phyloP scores from a whole-genome alignment of 1,140 invertebrate genomes.

The Holcopasites calliopsidis region DNA sequence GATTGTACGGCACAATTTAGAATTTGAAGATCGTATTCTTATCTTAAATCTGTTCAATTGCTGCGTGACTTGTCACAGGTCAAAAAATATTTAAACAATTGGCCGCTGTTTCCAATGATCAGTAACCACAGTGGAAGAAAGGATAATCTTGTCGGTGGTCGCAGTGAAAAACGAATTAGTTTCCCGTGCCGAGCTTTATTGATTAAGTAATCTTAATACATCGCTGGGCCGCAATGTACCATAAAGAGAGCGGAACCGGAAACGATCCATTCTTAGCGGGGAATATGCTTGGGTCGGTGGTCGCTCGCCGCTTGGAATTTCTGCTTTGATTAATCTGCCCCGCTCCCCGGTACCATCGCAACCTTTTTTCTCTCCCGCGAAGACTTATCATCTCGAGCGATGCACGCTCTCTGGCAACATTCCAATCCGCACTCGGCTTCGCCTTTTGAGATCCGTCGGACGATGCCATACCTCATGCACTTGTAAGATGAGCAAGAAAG shows the following conservation, averaged over 20 bases:
- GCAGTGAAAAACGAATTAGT: constrained; percentile 77
- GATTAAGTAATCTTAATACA: constrained; percentile 82
- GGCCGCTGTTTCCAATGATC: not conserved
- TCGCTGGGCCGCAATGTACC: constrained; percentile 80
- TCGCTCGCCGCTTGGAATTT: constrained; percentile 80
- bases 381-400: constrained; percentile 51
- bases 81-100: not conserved
- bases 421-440: constrained; percentile 44
- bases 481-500: too few relatives aligned
- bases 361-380: constrained; percentile 22
- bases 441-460: constrained; percentile 28
- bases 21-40: too few relatives aligned
- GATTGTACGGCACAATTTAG: too few relatives aligned
- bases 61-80: too few relatives aligned
- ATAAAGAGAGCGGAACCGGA: constrained; percentile 80
- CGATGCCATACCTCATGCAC: not conserved
- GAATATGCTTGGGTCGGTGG: constrained; percentile 79
- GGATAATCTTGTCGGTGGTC: constrained; percentile 3
- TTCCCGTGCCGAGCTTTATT: constrained; percentile 76
- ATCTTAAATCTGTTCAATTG: too few relatives aligned
- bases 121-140: constrained; percentile 11
- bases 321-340: constrained; percentile 81
- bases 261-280: constrained; percentile 79
- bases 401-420: constrained; percentile 51
- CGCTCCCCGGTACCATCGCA: constrained; percentile 60